These are phyloP conservation scores for Phaenicophaeus curvirostris DNA, from an alignment of 2,797 vertebrate genomes.

Conservation along the genomic window DNA sequence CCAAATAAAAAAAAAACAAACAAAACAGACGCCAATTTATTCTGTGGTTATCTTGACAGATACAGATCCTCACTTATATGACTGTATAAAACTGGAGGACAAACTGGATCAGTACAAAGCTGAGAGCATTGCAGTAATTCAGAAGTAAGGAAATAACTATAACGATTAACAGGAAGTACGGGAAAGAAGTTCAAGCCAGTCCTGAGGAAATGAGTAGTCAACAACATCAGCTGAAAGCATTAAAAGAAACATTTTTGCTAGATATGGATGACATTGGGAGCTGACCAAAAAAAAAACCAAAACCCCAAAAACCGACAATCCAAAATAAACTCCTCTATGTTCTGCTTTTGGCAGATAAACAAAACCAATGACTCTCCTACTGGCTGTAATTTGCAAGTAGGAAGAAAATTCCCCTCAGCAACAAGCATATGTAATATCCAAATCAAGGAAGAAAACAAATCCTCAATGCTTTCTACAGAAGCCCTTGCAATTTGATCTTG, in stretches of 20 bases:
- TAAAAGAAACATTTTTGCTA: neutral
- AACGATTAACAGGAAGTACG: neutral
- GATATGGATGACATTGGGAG: neutral
- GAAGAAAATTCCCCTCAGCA: constrained; percentile 13
- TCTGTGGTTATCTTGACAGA: neutral
- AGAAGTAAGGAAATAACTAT: neutral
- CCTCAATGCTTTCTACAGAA: neutral
- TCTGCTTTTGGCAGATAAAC: constrained; percentile 19
- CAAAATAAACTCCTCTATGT: neutral
- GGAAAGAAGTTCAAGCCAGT: neutral
- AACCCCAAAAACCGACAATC: too few relatives aligned
- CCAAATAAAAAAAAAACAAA: neutral
- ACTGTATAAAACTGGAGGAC: neutral
- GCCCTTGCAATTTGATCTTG: neutral
- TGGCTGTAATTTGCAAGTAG: neutral
- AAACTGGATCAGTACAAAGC: neutral
- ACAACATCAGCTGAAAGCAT: neutral
- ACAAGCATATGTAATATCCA: neutral
- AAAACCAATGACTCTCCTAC: neutral
- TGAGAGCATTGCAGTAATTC: neutral
- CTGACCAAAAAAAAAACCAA: neutral
- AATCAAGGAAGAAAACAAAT: neutral
- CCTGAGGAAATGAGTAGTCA: neutral
- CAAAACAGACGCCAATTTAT: neutral
- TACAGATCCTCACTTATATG: neutral